Percentiles rank a stretch among this genome's conserved stretches.
phyloP scores from a whole-genome alignment of 2,113 vertebrate species.

The Phylloscopus trochilus region DNA sequence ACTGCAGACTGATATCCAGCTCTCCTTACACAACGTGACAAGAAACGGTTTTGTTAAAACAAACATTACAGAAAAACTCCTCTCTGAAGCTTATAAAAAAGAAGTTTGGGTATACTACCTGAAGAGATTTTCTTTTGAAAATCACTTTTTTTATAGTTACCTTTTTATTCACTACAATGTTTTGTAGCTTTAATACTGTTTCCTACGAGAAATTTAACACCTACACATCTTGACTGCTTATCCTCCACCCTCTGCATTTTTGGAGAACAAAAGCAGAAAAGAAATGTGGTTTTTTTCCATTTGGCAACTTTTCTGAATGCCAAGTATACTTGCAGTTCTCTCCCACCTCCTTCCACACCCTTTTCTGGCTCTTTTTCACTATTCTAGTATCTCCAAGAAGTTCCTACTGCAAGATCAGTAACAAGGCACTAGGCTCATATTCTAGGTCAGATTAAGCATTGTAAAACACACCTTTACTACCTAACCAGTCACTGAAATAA shows the following conservation, averaged over 20 bases:
- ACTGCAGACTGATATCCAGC: neutral
- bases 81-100: neutral
- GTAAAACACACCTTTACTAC: neutral
- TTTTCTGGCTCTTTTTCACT: conserved; percentile 7
- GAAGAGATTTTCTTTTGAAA: neutral
- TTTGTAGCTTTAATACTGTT: neutral
- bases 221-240: neutral
- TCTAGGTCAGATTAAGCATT: neutral
- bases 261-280: conserved; percentile 22
- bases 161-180: neutral
- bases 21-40: fast-evolving
- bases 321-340: conserved; percentile 17
- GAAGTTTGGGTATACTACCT: neutral
- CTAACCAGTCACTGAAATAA: neutral
- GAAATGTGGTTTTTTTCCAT: neutral
- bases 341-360: conserved; percentile 46
- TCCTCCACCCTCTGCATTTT: neutral
- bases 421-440: neutral
- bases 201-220: conserved; percentile 9
- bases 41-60: neutral
- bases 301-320: conserved; percentile 15
- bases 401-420: neutral
- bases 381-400: neutral
- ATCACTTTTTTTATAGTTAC: fast-evolving
- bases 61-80: neutral